phyloP scores from a whole-genome alignment of 2,797 vertebrate species.

The Octomys mimax region DNA sequence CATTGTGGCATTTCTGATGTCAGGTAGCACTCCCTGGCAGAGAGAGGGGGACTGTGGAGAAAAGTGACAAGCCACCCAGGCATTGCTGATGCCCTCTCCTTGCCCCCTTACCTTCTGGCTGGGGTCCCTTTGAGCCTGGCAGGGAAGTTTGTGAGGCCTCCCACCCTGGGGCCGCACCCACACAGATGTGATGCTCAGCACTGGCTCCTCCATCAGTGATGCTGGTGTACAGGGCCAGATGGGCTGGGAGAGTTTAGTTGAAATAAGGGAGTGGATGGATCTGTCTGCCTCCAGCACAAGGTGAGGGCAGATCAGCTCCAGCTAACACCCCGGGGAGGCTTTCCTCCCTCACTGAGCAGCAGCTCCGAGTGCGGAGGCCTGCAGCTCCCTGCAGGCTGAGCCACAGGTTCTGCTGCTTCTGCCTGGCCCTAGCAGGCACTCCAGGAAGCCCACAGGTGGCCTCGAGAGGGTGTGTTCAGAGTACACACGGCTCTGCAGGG shows the following conservation, averaged over 20 bases:
- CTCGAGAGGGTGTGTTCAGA: background rate
- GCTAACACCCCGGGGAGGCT: background rate
- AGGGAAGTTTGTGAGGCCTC: fast-evolving
- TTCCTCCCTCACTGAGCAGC: background rate
- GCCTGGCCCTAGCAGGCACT: too few relatives aligned
- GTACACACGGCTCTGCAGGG: fast-evolving
- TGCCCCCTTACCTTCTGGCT: background rate
- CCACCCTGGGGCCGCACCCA: fast-evolving
- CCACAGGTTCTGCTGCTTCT: fast-evolving
- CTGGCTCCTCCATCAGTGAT: fast-evolving
- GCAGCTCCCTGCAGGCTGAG: fast-evolving
- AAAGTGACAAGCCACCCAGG: fast-evolving
- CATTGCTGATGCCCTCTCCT: fast-evolving
- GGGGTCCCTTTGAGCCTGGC: too few relatives aligned
- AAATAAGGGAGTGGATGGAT: too few relatives aligned
- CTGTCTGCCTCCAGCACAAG: background rate
- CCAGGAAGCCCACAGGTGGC: background rate
- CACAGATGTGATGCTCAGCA: fast-evolving
- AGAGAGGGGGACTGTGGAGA: background rate
- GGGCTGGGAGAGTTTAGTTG: too few relatives aligned
- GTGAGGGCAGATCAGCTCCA: fast-evolving
- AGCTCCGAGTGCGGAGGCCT: background rate
- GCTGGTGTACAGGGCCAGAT: too few relatives aligned
- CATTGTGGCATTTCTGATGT: fast-evolving
- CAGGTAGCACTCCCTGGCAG: fast-evolving